These are phyloP conservation scores for Orientallactaga bullata DNA, from an alignment of 2,113 vertebrate species.

Conservation along the genomic window DNA sequence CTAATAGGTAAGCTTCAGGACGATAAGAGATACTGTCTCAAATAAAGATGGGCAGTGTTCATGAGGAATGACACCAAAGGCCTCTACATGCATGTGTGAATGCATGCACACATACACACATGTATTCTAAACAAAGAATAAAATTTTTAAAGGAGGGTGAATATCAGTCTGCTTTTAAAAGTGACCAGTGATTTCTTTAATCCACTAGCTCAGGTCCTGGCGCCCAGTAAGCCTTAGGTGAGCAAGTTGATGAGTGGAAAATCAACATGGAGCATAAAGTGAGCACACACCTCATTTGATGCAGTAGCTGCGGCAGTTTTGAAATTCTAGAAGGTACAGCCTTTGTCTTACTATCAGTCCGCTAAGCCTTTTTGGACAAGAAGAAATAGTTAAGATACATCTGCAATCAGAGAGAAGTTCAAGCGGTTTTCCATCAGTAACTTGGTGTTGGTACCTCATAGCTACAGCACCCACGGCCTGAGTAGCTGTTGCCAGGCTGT, in stretches of 20 bases:
- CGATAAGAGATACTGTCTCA: too few species aligned
- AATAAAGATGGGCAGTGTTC: too few species aligned
- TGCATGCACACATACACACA: too few species aligned
- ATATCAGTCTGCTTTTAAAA: background rate
- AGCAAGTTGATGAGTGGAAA: background rate
- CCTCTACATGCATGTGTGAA: too few species aligned
- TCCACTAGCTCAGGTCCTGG: background rate
- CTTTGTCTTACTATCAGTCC: background rate
- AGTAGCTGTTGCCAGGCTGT: background rate
- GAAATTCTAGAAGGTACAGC: conserved; percentile 24
- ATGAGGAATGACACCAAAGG: too few species aligned
- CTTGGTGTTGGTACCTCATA: background rate
- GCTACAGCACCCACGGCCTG: background rate
- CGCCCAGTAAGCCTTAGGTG: background rate
- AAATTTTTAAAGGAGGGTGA: background rate
- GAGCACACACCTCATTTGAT: background rate
- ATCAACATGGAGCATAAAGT: background rate
- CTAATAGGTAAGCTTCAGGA: too few species aligned
- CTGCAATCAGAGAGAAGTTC: conserved; percentile 14
- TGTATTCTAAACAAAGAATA: background rate
- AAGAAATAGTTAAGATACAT: conserved; percentile 19
- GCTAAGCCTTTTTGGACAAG: conserved; percentile 15
- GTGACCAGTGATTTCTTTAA: background rate
- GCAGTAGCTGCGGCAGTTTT: background rate
- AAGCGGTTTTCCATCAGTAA: background rate